These are phyloP conservation scores for Muscina levida DNA, from an alignment of 2,888 invertebrate species.

Conservation along the genomic window DNA sequence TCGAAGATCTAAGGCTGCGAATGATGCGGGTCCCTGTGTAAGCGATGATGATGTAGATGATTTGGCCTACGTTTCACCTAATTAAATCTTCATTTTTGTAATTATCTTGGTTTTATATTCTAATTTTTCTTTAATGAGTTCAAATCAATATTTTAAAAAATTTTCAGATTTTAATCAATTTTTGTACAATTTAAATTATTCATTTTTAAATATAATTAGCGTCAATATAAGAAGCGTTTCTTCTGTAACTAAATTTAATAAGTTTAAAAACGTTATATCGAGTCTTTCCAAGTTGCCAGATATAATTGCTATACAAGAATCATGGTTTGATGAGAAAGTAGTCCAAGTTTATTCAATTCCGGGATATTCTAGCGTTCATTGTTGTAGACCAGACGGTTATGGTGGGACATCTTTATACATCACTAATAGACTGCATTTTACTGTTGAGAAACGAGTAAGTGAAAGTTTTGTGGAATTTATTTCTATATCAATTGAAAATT, in stretches of 20 bases:
- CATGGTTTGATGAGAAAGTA: background rate
- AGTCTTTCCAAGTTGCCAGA: background rate
- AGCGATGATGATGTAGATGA: too few relatives aligned
- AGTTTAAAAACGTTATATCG: conserved; percentile 4
- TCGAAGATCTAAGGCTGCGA: too few relatives aligned
- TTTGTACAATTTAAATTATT: too few relatives aligned
- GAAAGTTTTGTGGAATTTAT: background rate
- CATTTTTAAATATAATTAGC: background rate
- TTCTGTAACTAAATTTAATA: too few relatives aligned
- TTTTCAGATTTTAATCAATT: too few relatives aligned
- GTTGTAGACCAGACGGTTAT: conserved; percentile 16
- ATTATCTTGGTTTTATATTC: too few relatives aligned
- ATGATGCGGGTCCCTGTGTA: too few relatives aligned
- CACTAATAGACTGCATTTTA: background rate
- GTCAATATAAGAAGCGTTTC: background rate
- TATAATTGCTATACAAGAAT: background rate
- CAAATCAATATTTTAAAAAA: too few relatives aligned
- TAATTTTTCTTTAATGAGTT: too few relatives aligned
- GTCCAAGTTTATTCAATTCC: background rate
- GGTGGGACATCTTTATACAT: conserved; percentile 5
- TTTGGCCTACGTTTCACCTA: too few relatives aligned
- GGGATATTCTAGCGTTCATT: background rate
- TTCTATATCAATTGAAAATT: background rate
- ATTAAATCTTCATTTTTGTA: too few relatives aligned
- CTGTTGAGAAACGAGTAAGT: background rate